A percentile compares a stretch with the other conserved stretches of the same genome.
phyloP scores from a whole-genome alignment of 2,888 invertebrate genomes.

The Platyscelio sp. region DNA sequence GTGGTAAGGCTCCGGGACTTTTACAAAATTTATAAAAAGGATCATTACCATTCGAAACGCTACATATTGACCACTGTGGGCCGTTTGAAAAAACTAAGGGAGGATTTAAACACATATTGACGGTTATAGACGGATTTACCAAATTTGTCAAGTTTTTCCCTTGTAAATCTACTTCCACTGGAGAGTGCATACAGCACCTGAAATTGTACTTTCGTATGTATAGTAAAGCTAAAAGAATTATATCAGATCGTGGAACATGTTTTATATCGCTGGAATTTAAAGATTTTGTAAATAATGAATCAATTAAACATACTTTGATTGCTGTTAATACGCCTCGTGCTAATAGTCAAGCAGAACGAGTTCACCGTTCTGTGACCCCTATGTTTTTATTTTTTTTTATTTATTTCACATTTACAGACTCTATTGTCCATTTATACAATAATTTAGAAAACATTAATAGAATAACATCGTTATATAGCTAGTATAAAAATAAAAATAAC shows the following conservation, averaged over 20 bases:
- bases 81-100: neutral
- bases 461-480: too few relatives aligned
- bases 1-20: neutral
- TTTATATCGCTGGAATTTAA: neutral
- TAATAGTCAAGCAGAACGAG: neutral
- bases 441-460: too few relatives aligned
- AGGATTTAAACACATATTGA: neutral
- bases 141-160: neutral
- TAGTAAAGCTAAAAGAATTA: neutral
- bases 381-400: too few relatives aligned
- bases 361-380: neutral
- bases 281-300: neutral
- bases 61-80: neutral
- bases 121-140: too few relatives aligned
- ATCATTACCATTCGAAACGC: neutral
- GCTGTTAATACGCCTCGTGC: neutral
- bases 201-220: neutral
- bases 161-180: neutral
- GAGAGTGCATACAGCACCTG: conserved; percentile 4
- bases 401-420: too few relatives aligned
- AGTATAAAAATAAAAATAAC: too few relatives aligned
- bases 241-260: neutral
- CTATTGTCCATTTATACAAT: too few relatives aligned
- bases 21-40: neutral
- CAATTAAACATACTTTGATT: neutral